Conservation (phyloP, 2,113 vertebrate species). For the Cottus gobio region DNA sequence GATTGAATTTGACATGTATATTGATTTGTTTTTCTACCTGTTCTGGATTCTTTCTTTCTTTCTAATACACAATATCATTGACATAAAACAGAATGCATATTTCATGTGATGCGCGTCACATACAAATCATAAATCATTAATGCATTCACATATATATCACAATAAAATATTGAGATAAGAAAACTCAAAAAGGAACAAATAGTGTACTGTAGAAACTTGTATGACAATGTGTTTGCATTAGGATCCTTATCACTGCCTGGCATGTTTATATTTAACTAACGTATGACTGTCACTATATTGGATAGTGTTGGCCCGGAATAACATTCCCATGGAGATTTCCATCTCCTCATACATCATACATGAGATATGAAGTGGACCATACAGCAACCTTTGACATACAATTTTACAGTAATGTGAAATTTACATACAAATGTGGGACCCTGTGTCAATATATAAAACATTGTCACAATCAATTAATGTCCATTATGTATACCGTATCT, state of each 20-base stretch:
- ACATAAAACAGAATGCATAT: neutral
- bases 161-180: neutral
- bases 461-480: neutral
- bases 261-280: conserved; percentile 22
- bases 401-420: neutral
- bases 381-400: neutral
- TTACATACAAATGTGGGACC: neutral
- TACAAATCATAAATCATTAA: neutral
- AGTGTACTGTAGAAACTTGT: neutral
- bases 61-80: neutral
- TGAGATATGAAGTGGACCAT: conserved; percentile 8
- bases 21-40: neutral
- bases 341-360: conserved; percentile 12
- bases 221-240: conserved; percentile 6
- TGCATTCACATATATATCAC: neutral
- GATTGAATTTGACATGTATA: neutral
- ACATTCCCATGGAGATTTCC: neutral
- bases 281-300: conserved; percentile 14
- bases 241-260: conserved; percentile 25
- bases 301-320: neutral
- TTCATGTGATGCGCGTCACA: neutral
- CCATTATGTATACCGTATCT: neutral
- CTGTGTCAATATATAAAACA: neutral
- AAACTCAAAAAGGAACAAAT: neutral
- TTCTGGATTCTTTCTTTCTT: neutral